Evolutionary conservation across 92 coral and sea anemone species (phyloP).

Genomic region (Heliopora coerulea): DNA sequence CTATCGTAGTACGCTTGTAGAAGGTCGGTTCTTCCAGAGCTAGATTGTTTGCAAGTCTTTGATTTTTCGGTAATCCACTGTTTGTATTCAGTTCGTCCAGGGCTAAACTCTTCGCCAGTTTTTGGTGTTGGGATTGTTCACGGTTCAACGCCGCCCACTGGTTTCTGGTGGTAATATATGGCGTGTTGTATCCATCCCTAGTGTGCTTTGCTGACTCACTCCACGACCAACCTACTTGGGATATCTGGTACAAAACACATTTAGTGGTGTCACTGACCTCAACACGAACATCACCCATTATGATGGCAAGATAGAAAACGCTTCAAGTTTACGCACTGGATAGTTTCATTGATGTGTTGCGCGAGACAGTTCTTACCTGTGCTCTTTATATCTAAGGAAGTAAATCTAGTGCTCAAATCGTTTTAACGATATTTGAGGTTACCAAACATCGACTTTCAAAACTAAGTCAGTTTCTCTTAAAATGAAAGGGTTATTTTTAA

Average conservation of each 20-base stretch:
- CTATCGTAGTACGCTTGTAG: constrained; percentile 2
- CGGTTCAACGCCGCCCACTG: not conserved
- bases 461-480: no score
- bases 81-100: constrained; percentile 8
- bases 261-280: constrained; percentile 39
- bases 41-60: not conserved
- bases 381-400: no score
- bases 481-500: no score
- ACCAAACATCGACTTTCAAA: no score
- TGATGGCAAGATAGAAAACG: no score
- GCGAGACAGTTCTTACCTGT: no score
- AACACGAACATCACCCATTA: not conserved
- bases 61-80: no score
- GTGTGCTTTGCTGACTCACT: not conserved
- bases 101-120: constrained; percentile 18
- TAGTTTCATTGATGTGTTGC: no score
- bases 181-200: not conserved
- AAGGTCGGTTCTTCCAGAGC: constrained; percentile 22
- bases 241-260: constrained; percentile 30
- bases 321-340: no score
- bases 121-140: not conserved
- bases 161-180: not conserved
- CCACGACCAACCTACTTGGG: constrained; percentile 29
- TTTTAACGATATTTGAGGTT: no score
- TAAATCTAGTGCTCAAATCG: no score